A percentile compares a stretch with the other conserved stretches of the same genome.
phyloP scores from a whole-genome alignment of 2,888 invertebrate genomes.

The Chelonus formosanus region DNA sequence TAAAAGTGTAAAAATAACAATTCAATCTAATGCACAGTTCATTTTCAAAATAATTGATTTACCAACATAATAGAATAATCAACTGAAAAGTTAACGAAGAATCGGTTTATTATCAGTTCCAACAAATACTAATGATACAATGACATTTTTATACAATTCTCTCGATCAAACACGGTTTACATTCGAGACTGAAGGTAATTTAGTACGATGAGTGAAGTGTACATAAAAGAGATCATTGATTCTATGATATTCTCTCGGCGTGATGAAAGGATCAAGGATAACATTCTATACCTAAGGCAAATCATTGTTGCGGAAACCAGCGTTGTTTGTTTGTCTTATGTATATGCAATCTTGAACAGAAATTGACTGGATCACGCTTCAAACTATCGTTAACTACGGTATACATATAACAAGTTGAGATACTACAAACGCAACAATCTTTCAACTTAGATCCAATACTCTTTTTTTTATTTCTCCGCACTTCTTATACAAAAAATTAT shows the following conservation, averaged over 20 bases:
- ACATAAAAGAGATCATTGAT: neutral
- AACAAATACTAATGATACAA: too few species aligned
- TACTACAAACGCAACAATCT: too few species aligned
- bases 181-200: too few species aligned
- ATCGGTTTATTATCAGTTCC: too few species aligned
- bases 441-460: neutral
- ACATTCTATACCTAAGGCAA: conserved; percentile 9
- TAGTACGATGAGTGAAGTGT: neutral
- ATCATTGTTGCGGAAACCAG: conserved; percentile 18
- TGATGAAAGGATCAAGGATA: conserved; percentile 13
- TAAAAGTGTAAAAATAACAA: too few species aligned
- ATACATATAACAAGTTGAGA: neutral
- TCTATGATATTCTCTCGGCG: neutral
- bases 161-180: too few species aligned
- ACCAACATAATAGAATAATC: too few species aligned
- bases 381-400: conserved; percentile 2
- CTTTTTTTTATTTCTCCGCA: neutral
- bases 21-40: too few species aligned
- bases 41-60: too few species aligned
- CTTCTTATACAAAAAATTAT: conserved; percentile 19
- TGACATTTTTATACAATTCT: too few species aligned
- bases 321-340: conserved; percentile 13
- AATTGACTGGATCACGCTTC: conserved; percentile 20
- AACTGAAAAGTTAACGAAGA: too few species aligned
- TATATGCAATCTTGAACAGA: conserved; percentile 11